Conservation (phyloP, 2,888 invertebrate genomes). For the Congeria kusceri region DNA sequence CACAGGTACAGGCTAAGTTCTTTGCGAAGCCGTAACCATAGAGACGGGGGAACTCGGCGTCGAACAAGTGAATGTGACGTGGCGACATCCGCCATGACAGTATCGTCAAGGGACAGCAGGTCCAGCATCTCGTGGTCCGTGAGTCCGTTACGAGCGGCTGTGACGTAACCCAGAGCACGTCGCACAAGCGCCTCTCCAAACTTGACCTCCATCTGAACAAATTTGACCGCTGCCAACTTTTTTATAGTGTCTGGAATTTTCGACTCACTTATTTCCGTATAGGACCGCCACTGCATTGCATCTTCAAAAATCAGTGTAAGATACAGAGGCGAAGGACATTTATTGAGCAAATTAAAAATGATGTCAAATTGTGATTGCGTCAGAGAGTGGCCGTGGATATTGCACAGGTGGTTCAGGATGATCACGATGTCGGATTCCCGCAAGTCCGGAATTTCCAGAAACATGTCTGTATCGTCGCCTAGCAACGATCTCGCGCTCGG, state of each 20-base stretch:
- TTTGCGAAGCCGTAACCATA: slow-evolving; percentile 77
- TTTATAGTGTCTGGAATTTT: slow-evolving; percentile 77
- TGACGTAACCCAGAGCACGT: slow-evolving; percentile 90
- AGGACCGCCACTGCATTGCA: slow-evolving; percentile 77
- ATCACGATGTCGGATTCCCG: slow-evolving; percentile 67
- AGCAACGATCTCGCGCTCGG: slow-evolving; percentile 68
- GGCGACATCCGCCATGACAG: slow-evolving; percentile 76
- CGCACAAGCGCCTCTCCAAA: slow-evolving; percentile 81
- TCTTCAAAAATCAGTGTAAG: slow-evolving; percentile 78
- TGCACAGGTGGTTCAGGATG: slow-evolving; percentile 77
- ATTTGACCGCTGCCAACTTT: slow-evolving; percentile 74
- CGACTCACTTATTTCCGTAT: slow-evolving; percentile 61
- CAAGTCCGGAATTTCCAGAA: slow-evolving; percentile 76
- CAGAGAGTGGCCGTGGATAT: slow-evolving; percentile 53
- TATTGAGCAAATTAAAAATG: slow-evolving; percentile 88
- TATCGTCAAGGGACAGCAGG: slow-evolving; percentile 84
- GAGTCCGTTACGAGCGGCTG: slow-evolving; percentile 91
- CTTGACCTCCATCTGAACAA: slow-evolving; percentile 80
- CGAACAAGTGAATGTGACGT: slow-evolving; percentile 61
- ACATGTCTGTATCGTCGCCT: slow-evolving; percentile 62
- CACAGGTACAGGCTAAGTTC: slow-evolving; percentile 74
- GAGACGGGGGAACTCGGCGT: slow-evolving; percentile 78
- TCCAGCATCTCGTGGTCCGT: slow-evolving; percentile 93
- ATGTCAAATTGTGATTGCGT: slow-evolving; percentile 89
- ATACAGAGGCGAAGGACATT: slow-evolving; percentile 79